Conservation (phyloP, 2,113 vertebrate genomes). For the Calcarius ornatus region DNA sequence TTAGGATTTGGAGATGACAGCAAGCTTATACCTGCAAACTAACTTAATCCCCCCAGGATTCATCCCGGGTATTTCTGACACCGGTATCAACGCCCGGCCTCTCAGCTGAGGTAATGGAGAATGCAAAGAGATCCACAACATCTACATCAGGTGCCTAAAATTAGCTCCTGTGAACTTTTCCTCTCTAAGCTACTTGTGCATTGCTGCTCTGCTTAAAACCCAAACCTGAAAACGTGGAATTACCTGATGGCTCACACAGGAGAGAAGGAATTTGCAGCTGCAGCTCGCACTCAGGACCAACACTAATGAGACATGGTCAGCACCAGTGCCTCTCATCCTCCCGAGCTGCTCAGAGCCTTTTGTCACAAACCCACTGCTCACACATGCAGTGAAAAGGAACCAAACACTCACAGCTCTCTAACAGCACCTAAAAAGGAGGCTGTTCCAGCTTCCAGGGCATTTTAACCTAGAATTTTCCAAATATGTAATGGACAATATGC, state of each 20-base stretch:
- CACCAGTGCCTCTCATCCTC: neutral
- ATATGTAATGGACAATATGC: accelerated
- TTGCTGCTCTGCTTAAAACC: neutral
- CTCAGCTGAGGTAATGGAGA: neutral
- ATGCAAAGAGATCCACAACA: constrained; percentile 20
- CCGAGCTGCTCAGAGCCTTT: neutral
- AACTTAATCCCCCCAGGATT: neutral
- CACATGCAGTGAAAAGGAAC: neutral
- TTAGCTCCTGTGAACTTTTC: constrained; percentile 12
- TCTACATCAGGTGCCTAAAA: neutral
- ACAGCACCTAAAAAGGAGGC: neutral
- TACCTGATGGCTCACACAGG: neutral
- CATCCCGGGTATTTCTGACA: neutral
- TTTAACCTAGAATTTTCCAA: neutral
- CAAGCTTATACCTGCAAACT: neutral
- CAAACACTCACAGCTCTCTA: neutral
- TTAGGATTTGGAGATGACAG: neutral
- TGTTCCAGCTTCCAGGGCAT: neutral
- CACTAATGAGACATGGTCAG: neutral
- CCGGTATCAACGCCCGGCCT: accelerated
- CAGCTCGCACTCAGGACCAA: accelerated
- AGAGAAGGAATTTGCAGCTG: neutral
- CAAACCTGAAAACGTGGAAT: neutral
- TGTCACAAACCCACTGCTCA: neutral
- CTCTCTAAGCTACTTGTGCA: neutral